Percentiles rank a stretch among this genome's conserved stretches.
These are phyloP conservation scores for Tinea pellionella DNA, from an alignment of 2,888 invertebrate species.

Conservation along the genomic window DNA sequence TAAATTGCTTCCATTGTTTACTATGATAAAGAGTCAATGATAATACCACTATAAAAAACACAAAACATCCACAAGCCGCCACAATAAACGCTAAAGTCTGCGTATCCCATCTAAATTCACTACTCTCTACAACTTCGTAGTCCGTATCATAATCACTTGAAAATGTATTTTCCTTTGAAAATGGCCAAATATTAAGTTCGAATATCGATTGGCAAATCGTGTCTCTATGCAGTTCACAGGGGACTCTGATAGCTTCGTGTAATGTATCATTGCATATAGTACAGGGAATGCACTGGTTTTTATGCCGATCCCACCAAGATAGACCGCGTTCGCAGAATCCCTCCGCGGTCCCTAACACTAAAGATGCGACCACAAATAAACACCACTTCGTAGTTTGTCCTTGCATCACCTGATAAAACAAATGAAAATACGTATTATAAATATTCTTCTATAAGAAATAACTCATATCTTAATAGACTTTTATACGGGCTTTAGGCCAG, in stretches of 20 bases:
- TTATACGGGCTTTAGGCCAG: no score
- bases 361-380: conserved; percentile 47
- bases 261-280: conserved; percentile 72
- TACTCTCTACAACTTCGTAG: conserved; percentile 48
- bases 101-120: conserved; percentile 75
- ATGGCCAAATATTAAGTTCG: conserved; percentile 74
- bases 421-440: no score
- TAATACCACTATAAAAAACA: conserved; percentile 83
- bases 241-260: conserved; percentile 73
- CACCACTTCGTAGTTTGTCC: conserved; percentile 48
- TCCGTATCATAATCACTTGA: conserved; percentile 40
- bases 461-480: no score
- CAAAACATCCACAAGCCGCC: conserved; percentile 80
- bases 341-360: conserved; percentile 42
- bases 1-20: conserved; percentile 82
- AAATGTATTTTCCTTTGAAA: conserved; percentile 37
- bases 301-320: conserved; percentile 77
- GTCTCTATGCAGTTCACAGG: conserved; percentile 81
- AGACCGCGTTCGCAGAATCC: conserved; percentile 63
- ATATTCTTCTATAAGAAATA: no score
- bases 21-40: conserved; percentile 82
- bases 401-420: conserved; percentile 54
- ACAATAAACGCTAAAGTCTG: conserved; percentile 78
- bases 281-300: conserved; percentile 76
- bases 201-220: conserved; percentile 78